Evolutionary conservation across 2,113 vertebrate species (phyloP).

Genomic region (Terrapene triunguis): DNA sequence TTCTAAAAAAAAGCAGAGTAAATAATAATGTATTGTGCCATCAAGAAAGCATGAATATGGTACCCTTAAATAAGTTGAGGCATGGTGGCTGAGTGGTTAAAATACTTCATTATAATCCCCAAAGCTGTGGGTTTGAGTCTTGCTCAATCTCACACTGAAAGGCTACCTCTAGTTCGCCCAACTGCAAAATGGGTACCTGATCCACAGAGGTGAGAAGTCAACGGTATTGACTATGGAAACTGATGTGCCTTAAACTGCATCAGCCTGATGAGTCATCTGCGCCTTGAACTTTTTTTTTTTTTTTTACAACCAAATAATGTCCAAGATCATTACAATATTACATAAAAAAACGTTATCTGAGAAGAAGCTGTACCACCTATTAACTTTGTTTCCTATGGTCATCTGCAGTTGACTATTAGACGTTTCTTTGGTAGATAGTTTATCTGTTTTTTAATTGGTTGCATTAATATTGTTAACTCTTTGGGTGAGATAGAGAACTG

Average conservation of each 20-base stretch:
- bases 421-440: background rate
- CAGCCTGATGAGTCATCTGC: background rate
- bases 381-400: background rate
- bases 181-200: background rate
- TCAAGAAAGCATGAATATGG: background rate
- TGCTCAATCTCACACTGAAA: background rate
- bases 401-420: background rate
- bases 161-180: background rate
- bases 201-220: background rate
- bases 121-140: background rate
- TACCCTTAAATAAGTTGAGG: background rate
- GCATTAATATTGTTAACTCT: background rate
- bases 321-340: background rate
- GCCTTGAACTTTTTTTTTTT: background rate
- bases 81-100: background rate
- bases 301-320: background rate
- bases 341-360: accelerated
- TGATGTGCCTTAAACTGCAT: background rate
- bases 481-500: background rate
- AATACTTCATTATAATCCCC: background rate
- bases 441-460: background rate
- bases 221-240: background rate
- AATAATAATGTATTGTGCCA: background rate
- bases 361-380: background rate
- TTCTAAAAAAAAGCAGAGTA: background rate